Conservation (phyloP, 2,113 vertebrate species). For the Vombatus ursinus region DNA sequence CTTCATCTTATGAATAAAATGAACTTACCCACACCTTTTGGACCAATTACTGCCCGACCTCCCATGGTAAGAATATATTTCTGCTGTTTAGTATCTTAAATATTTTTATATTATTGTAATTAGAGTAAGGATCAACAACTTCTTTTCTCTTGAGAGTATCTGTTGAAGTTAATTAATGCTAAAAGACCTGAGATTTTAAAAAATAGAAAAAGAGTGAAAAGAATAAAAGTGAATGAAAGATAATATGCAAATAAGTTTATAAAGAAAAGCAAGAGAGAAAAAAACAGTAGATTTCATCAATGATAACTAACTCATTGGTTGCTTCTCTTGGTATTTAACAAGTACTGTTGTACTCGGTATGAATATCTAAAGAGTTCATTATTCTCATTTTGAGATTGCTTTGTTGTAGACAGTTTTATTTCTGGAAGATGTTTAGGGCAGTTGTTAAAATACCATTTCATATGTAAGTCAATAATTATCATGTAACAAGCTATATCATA, state of each 20-base stretch:
- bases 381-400: background rate
- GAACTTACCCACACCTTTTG: slow-evolving; percentile 97
- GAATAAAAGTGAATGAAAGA: background rate
- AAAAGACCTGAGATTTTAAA: background rate
- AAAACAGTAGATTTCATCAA: background rate
- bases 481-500: background rate
- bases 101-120: background rate
- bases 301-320: background rate
- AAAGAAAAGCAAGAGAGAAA: background rate
- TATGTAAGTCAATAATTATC: background rate
- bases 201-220: background rate
- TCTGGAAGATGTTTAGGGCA: background rate
- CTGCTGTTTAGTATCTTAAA: background rate
- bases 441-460: background rate
- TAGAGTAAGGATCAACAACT: background rate
- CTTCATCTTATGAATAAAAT: slow-evolving; percentile 99
- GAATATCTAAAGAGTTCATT: slow-evolving; percentile 13
- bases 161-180: slow-evolving; percentile 1
- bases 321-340: background rate
- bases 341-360: background rate
- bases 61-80: slow-evolving; percentile 88
- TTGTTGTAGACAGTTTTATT: background rate
- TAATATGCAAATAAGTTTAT: background rate
- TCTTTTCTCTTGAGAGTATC: background rate
- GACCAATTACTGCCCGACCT: slow-evolving; percentile 91